Evolutionary conservation across 2,113 vertebrate species (phyloP).

Genomic region (Ifrita kowaldi): DNA sequence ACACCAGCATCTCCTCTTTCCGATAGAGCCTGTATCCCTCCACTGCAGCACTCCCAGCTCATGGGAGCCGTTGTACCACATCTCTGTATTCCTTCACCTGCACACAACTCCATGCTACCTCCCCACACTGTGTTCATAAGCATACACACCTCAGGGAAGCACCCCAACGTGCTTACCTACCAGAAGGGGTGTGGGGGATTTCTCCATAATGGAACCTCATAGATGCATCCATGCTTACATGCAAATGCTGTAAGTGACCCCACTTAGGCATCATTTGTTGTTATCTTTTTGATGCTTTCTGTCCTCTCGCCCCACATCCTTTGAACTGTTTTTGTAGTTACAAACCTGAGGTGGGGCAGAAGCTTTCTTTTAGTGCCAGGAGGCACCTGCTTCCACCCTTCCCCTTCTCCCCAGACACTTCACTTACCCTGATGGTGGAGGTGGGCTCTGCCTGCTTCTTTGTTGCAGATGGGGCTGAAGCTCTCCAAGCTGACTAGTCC

Average conservation of each 20-base stretch:
- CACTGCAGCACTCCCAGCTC: background rate
- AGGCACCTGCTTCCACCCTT: background rate
- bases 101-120: rapidly evolving
- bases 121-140: background rate
- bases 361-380: background rate
- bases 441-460: background rate
- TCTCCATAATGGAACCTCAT: background rate
- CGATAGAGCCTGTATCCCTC: rapidly evolving
- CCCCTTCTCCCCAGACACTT: background rate
- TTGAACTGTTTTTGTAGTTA: background rate
- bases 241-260: background rate
- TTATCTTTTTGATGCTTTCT: background rate
- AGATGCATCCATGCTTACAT: background rate
- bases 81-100: background rate
- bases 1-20: background rate
- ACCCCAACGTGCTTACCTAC: rapidly evolving
- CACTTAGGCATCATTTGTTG: background rate
- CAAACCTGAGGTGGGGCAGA: background rate
- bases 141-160: background rate
- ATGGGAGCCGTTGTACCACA: background rate
- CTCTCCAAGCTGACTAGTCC: background rate
- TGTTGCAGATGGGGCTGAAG: background rate
- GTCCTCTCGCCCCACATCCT: rapidly evolving
- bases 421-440: background rate
- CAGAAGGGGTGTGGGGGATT: background rate